Evolutionary conservation across 2,888 invertebrate genomes (phyloP).

Genomic region (Syrphus vitripennis): DNA sequence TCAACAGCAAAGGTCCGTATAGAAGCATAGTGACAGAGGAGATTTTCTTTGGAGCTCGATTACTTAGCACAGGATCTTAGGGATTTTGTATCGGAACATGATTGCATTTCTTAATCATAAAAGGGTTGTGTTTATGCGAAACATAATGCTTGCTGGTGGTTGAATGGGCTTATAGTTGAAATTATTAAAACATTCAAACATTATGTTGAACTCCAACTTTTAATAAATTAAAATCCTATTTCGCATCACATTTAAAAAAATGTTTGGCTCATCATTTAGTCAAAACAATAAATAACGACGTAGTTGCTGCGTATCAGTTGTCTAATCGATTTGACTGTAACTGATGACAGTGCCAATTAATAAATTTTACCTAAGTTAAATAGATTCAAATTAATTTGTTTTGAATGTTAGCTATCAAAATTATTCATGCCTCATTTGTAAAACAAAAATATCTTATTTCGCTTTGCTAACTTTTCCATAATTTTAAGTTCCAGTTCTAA

Average conservation of each 20-base stretch:
- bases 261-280: no score
- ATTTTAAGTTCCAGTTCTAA: background rate
- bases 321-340: background rate
- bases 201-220: background rate
- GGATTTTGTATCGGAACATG: background rate
- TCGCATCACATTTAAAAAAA: no score
- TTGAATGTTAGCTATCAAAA: no score
- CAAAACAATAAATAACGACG: no score
- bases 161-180: background rate
- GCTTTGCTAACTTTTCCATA: background rate
- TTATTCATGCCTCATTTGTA: no score
- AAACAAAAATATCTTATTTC: background rate
- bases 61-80: background rate
- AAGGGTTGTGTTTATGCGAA: background rate
- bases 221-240: no score
- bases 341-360: background rate
- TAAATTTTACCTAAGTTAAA: no score
- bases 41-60: conserved; percentile 49
- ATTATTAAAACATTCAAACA: background rate
- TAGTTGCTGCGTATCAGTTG: no score
- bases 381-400: background rate
- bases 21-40: conserved; percentile 38
- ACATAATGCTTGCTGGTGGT: background rate
- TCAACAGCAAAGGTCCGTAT: background rate
- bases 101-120: background rate